A percentile compares a stretch with the other conserved stretches of the same genome.
Conservation (phyloP, 2,888 invertebrate species). For the Epinotia ramella region DNA sequence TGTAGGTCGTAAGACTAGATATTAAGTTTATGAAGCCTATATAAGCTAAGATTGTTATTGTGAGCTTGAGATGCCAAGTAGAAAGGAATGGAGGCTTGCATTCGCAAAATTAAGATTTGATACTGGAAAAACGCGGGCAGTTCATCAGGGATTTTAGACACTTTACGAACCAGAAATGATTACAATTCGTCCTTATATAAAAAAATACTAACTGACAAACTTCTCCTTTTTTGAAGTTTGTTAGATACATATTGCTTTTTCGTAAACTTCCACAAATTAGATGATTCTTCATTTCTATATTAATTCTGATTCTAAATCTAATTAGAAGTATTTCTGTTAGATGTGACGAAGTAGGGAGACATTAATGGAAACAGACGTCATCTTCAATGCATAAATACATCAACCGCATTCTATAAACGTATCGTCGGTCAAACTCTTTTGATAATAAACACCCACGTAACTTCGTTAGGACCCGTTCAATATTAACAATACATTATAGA, state of each 20-base stretch:
- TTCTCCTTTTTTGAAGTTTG: too few species aligned
- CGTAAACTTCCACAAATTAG: neutral
- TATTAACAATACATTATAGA: slow-evolving; percentile 37
- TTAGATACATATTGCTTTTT: too few species aligned
- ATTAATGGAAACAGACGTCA: neutral
- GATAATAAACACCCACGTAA: slow-evolving; percentile 55
- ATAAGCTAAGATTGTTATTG: too few species aligned
- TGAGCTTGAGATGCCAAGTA: too few species aligned
- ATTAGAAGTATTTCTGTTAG: neutral
- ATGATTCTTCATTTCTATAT: neutral
- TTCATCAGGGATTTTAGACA: too few species aligned
- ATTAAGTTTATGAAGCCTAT: too few species aligned
- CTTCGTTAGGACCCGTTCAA: slow-evolving; percentile 43
- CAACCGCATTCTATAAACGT: slow-evolving; percentile 19
- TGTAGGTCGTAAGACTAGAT: too few species aligned
- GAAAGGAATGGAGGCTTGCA: too few species aligned
- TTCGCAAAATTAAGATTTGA: neutral
- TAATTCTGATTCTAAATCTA: slow-evolving; percentile 19
- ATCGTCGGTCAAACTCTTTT: slow-evolving; percentile 52
- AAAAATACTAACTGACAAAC: too few species aligned
- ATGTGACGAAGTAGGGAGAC: neutral
- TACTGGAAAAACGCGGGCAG: neutral
- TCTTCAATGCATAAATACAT: slow-evolving; percentile 2
- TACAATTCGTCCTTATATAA: too few species aligned
- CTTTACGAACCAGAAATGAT: too few species aligned